phyloP scores from a whole-genome alignment of 2,888 invertebrate genomes.

The Eupithecia abbreviata region DNA sequence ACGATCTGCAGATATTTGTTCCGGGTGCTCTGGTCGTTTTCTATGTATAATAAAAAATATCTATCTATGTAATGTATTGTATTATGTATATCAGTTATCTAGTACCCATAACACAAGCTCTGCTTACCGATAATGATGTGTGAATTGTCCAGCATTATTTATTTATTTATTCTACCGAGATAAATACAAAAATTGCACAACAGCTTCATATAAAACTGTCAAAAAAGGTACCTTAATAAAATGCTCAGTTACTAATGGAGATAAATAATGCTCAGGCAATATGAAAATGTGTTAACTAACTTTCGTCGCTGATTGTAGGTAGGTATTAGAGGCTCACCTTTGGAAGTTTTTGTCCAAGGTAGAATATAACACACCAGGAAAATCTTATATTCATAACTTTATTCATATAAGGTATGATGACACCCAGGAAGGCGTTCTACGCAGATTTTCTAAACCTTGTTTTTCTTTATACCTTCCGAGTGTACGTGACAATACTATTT shows the following conservation, averaged over 20 bases:
- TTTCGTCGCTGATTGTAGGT: neutral
- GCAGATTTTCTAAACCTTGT: slow-evolving; percentile 26
- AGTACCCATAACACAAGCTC: too few relatives aligned
- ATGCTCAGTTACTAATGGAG: neutral
- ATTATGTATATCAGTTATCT: too few relatives aligned
- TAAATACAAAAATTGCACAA: neutral
- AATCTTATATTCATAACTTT: slow-evolving; percentile 31
- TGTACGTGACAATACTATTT: slow-evolving; percentile 6
- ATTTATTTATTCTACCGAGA: neutral
- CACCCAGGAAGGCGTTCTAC: slow-evolving; percentile 34
- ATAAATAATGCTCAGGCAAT: neutral
- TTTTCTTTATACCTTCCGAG: slow-evolving; percentile 1
- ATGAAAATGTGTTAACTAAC: neutral
- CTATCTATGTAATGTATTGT: too few relatives aligned
- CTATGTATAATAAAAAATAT: too few relatives aligned
- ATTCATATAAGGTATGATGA: slow-evolving; percentile 33
- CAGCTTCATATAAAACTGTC: neutral
- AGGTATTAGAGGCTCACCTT: neutral
- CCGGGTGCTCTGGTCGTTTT: too few relatives aligned
- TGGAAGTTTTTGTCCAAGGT: neutral
- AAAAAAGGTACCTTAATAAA: neutral
- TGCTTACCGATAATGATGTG: too few relatives aligned
- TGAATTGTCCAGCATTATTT: too few relatives aligned
- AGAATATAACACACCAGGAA: slow-evolving; percentile 21
- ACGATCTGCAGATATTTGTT: too few relatives aligned